Evolutionary conservation across 2,888 invertebrate genomes (phyloP), one percentile per base, ranked within the genome.

Genomic region (Leptinotarsa juncta): DNA sequence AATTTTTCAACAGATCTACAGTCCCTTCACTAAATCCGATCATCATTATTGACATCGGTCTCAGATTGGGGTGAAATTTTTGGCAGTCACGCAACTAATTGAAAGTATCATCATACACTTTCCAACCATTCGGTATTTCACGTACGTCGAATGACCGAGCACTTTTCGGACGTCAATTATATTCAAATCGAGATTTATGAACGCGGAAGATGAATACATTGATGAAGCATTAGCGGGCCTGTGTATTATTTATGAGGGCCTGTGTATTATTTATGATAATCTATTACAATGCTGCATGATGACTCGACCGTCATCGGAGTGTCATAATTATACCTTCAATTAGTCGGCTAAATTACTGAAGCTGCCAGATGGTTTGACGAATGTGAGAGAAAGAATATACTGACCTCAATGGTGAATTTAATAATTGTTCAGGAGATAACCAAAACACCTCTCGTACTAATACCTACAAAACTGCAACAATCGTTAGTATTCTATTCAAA

Each of bases 181-280:
- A 50, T 49, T 74, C 68, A 77, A 80, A 80, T 79, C 74, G 77
- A 80, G 79, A 81, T 79, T 80, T 77, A 81, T 81, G 76, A 70
- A 65, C 67, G 72, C 65, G 73, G 74, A 77, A 79, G 71, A 62
- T 32, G 42, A 12, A 16, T 62, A 14, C 7, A 62, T 26, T 62
- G 62, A 62, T 14, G 62, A 62, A n/a, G 42, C 60, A 60, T 60
- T 55, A 18, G 23, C 15, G 4, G 14, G 7, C 32, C 32, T 16
- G 5, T 10, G 16, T 42, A 32, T 18, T 62, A 62, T 62, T n/a
- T n/a, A 12, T 42, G 62, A 62, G 4, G 14, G 7, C 32, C 32
- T 16, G 5, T 10, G 16, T 42, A 32, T 18, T 62, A 62, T 62
- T n/a, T n/a, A 12, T 42, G 62, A 62, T 62, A 26, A 62, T 62